Percentiles rank a stretch among this genome's conserved stretches.
Evolutionary conservation across 2,113 vertebrate genomes (phyloP).

Genomic region (Oncorhynchus kisutch): DNA sequence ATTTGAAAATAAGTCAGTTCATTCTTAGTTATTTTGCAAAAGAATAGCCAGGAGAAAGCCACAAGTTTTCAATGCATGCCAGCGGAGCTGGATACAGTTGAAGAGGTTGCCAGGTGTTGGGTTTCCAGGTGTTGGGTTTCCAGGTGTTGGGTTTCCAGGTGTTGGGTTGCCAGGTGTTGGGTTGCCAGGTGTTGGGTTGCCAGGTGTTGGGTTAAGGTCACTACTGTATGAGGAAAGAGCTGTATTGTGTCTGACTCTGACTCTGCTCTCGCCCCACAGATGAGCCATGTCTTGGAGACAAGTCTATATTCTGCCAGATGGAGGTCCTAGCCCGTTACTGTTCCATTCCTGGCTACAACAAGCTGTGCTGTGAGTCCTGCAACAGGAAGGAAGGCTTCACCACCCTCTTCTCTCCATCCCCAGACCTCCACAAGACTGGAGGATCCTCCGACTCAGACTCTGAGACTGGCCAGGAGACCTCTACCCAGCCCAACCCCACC

Average conservation of each 20-base stretch:
- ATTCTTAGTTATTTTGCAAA: too few relatives aligned
- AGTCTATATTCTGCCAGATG: conserved; percentile 98
- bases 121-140: too few relatives aligned
- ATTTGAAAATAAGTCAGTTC: too few relatives aligned
- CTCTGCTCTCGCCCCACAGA: conserved; percentile 69
- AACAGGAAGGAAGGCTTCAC: conserved; percentile 56
- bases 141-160: too few relatives aligned
- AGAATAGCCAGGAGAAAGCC: too few relatives aligned
- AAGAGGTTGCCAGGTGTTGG: too few relatives aligned
- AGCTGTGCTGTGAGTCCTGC: conserved; percentile 92
- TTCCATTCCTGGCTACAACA: conserved; percentile 94
- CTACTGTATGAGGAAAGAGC: not conserved
- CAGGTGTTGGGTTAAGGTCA: too few relatives aligned
- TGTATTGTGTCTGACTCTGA: not conserved
- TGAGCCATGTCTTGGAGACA: conserved; percentile 90
- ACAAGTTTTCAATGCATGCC: too few relatives aligned
- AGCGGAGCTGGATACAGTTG: too few relatives aligned
- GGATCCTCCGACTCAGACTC: not conserved
- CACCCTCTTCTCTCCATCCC: conserved; percentile 1
- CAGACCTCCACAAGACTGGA: conserved; percentile 26
- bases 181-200: too few relatives aligned
- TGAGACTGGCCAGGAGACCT: not conserved
- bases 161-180: too few relatives aligned
- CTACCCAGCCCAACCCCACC: conserved; percentile 7
- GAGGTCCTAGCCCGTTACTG: conserved; percentile 93